Conservation (phyloP, 2,797 vertebrate genomes). For the Chelon auratus region DNA sequence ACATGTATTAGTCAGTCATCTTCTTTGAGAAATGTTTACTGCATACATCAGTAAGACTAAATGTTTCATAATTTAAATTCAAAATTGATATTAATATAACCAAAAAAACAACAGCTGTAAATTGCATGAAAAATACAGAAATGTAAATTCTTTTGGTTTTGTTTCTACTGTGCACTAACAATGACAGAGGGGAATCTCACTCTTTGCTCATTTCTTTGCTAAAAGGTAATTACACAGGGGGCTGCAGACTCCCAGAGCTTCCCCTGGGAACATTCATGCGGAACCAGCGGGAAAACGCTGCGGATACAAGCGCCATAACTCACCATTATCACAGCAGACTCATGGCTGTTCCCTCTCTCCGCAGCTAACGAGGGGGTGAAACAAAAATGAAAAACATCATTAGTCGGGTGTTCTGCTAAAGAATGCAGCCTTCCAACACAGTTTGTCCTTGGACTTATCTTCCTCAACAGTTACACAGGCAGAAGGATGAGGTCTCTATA, state of each 20-base stretch:
- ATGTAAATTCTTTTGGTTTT: background rate
- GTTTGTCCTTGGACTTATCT: slow-evolving; percentile 46
- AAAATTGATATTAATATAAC: slow-evolving; percentile 12
- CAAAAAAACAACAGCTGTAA: background rate
- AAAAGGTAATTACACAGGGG: slow-evolving; percentile 67
- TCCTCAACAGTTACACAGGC: slow-evolving; percentile 27
- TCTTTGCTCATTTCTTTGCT: slow-evolving; percentile 46
- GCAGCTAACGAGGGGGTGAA: slow-evolving; percentile 64
- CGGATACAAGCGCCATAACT: slow-evolving; percentile 67
- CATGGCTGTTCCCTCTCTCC: slow-evolving; percentile 64
- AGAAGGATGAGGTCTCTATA: slow-evolving; percentile 18
- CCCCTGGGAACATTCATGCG: slow-evolving; percentile 63
- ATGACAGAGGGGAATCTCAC: slow-evolving; percentile 49
- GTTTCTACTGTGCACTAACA: slow-evolving; percentile 42
- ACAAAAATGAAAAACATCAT: slow-evolving; percentile 70
- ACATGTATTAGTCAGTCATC: too few species aligned
- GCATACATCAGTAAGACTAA: background rate
- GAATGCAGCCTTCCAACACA: slow-evolving; percentile 45
- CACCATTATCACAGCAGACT: slow-evolving; percentile 81
- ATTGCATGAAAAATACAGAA: background rate
- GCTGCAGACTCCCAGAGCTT: slow-evolving; percentile 39
- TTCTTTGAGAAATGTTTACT: background rate
- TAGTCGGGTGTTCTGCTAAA: slow-evolving; percentile 55
- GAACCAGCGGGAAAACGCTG: slow-evolving; percentile 55
- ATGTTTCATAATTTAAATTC: background rate